Evolutionary conservation across 2,113 vertebrate genomes (phyloP).

Genomic region (Hypocryptadius cinnamomeus): DNA sequence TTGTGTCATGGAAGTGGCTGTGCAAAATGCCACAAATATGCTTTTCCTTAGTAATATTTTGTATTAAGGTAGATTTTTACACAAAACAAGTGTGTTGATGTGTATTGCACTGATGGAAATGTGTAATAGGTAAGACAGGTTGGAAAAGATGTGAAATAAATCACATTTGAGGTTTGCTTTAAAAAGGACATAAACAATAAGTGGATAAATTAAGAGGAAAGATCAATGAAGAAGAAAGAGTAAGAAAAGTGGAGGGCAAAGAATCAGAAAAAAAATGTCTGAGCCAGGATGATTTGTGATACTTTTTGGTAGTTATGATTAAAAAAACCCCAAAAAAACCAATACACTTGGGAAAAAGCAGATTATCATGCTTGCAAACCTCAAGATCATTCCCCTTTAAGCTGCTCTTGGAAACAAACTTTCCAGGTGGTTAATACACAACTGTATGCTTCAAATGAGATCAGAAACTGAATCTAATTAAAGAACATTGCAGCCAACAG

Average conservation of each 20-base stretch:
- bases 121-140: neutral
- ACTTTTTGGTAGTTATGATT: neutral
- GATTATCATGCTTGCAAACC: neutral
- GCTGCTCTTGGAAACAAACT: neutral
- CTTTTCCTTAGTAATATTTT: neutral
- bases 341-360: neutral
- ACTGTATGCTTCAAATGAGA: conserved; percentile 17
- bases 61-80: neutral
- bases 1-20: neutral
- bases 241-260: neutral
- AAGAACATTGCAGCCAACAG: neutral
- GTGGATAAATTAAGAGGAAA: neutral
- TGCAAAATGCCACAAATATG: neutral
- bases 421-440: neutral
- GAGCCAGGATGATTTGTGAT: neutral
- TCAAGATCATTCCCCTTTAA: neutral
- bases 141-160: neutral
- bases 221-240: neutral
- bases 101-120: neutral
- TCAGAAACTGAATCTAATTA: conserved; percentile 41
- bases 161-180: neutral
- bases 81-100: neutral
- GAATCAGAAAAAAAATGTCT: neutral
- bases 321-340: neutral
- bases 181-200: neutral